Evolutionary conservation across 2,888 invertebrate genomes (phyloP), one percentile per base, ranked within the genome.

Genomic region (Eilema depressum): DNA sequence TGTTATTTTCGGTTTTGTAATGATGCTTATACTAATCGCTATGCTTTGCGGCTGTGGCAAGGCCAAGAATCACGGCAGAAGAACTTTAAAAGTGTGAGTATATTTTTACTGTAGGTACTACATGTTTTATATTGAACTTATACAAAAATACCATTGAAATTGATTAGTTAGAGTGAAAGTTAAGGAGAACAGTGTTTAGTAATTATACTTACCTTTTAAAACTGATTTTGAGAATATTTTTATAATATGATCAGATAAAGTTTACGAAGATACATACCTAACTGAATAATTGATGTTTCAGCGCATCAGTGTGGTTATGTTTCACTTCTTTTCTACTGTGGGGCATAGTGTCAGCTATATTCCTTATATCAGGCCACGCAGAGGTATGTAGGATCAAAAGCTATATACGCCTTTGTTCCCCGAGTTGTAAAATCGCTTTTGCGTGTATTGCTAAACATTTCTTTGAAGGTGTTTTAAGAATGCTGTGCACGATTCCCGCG

Each of bases 361-460:
- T 97, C 76, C 91, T 97, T 41, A 87, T 97, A 66, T 96, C 97
- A 23, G 96, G 96, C 25, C 97, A 97, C 84, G 96, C 96, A 23
- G 96, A 97, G 91, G 96, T 95, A 89, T 85, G 78, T 80, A 69
- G 5, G 64, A 26, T 57, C 68, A 78, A 76, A 76, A 71, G 65
- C 62, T 70, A 30, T 76, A 70, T 66, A 71, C 73, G 66, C 77
- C 76, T 81, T 80, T 85, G 82, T 77, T 77, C 66, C 28, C 41
- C 75, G 77, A 77, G 66, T 73, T 79, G 76, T 71, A 71, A 77
- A 82, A 83, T 81, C 74, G 76, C 82, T 80, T 73, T 75, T 33
- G 74, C 70, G 81, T 75, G 73, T 79, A 75, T 84, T 85, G 85
- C 86, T 80, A 75, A 76, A 69, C 33, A 73, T 72, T 84, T 80